Evolutionary conservation across 2,888 invertebrate genomes (phyloP).

Genomic region (Pyrocoelia pectoralis): DNA sequence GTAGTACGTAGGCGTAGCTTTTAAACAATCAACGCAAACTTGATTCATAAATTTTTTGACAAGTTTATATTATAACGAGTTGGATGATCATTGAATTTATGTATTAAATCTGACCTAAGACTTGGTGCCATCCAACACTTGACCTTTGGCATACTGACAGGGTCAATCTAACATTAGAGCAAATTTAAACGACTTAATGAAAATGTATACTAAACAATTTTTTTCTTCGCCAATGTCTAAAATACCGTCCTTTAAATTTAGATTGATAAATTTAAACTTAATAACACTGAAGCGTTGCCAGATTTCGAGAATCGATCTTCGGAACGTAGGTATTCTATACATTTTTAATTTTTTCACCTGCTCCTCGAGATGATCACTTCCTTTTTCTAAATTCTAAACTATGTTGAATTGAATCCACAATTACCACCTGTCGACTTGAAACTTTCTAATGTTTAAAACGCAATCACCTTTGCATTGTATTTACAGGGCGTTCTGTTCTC

Average conservation of each 20-base stretch:
- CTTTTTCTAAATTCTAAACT: too few species aligned
- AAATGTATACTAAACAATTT: slow-evolving; percentile 9
- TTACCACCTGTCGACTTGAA: too few species aligned
- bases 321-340: not conserved
- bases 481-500: too few species aligned
- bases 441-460: too few species aligned
- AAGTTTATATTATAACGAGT: not conserved
- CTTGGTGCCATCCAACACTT: slow-evolving; percentile 29
- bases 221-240: not conserved
- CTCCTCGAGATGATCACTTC: too few species aligned
- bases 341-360: too few species aligned
- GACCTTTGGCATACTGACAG: slow-evolving; percentile 30
- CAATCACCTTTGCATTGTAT: too few species aligned
- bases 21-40: too few species aligned
- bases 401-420: too few species aligned
- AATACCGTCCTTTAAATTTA: slow-evolving; percentile 3
- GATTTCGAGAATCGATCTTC: not conserved
- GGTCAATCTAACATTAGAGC: slow-evolving; percentile 19
- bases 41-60: not conserved
- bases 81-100: slow-evolving; percentile 27
- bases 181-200: slow-evolving; percentile 16
- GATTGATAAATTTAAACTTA: not conserved
- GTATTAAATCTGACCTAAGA: slow-evolving; percentile 36
- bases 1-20: not conserved
- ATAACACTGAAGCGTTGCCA: not conserved